Percentiles rank a stretch among this genome's conserved stretches.
phyloP scores from a whole-genome alignment of 2,888 invertebrate genomes.

The Elysia crispata region DNA sequence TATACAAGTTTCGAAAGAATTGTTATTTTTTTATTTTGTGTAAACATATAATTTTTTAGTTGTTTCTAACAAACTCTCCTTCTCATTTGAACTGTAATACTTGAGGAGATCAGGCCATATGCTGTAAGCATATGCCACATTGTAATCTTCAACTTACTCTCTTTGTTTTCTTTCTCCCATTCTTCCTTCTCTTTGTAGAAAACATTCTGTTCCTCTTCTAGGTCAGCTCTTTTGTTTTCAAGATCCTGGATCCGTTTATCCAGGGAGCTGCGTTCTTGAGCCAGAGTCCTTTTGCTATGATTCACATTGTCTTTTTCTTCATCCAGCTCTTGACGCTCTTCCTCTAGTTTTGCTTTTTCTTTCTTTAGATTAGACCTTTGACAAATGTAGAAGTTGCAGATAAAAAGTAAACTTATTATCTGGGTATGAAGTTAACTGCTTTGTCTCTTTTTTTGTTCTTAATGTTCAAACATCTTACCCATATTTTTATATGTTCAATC shows the following conservation, averaged over 20 bases:
- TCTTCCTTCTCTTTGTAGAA: constrained; percentile 52
- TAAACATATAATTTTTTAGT: no score
- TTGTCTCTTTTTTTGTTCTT: no score
- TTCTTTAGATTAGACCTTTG: constrained; percentile 57
- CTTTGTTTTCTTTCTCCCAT: constrained; percentile 49
- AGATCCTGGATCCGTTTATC: constrained; percentile 10
- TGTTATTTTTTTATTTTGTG: no score
- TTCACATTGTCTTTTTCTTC: constrained; percentile 37
- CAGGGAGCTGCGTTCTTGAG: constrained; percentile 32
- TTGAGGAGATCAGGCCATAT: no score
- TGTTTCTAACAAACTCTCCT: no score
- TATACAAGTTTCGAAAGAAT: no score
- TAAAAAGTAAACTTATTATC: no score
- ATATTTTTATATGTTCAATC: no score
- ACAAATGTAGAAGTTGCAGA: neutral
- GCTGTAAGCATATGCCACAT: no score
- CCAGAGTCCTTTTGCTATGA: constrained; percentile 4
- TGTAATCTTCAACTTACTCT: constrained; percentile 24
- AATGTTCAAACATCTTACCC: no score
- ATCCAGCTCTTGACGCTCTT: constrained; percentile 50
- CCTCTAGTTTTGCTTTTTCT: constrained; percentile 55
- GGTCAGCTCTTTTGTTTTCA: constrained; percentile 44
- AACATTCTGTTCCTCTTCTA: constrained; percentile 54
- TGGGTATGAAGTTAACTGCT: no score
- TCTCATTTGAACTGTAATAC: no score